These are phyloP conservation scores for Wiebesia pumilae DNA, from an alignment of 1,140 invertebrate species.

Conservation along the genomic window DNA sequence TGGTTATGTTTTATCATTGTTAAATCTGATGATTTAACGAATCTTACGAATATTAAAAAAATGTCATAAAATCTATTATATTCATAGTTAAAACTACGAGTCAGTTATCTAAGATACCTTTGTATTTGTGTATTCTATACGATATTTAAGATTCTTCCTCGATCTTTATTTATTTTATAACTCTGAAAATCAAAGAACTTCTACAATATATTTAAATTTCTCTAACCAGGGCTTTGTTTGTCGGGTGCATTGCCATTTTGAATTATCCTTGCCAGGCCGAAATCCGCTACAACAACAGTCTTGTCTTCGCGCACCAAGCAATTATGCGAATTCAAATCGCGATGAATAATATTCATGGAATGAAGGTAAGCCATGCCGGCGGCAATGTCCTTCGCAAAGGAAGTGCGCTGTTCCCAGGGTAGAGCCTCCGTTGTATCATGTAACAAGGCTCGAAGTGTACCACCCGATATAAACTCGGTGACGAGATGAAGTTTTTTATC, in stretches of 20 bases:
- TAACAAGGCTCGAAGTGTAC: slow-evolving; percentile 90
- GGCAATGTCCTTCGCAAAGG: slow-evolving; percentile 93
- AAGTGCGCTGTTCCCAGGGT: slow-evolving; percentile 88
- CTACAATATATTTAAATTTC: background rate
- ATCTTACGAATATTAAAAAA: background rate
- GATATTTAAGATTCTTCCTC: too few relatives aligned
- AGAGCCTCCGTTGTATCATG: slow-evolving; percentile 82
- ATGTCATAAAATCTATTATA: too few relatives aligned
- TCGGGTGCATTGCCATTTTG: slow-evolving; percentile 70
- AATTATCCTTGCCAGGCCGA: slow-evolving; percentile 93
- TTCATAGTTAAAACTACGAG: too few relatives aligned
- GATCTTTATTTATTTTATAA: too few relatives aligned
- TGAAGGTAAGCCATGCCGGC: slow-evolving; percentile 95
- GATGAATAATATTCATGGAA: slow-evolving; percentile 94
- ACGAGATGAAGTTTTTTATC: slow-evolving; percentile 93
- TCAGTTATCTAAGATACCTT: too few relatives aligned
- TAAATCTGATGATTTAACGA: too few relatives aligned
- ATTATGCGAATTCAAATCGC: slow-evolving; percentile 97
- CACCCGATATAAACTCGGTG: slow-evolving; percentile 93
- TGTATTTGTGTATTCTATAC: too few relatives aligned
- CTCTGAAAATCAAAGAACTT: too few relatives aligned
- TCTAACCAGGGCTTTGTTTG: slow-evolving; percentile 55
- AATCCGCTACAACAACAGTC: slow-evolving; percentile 95
- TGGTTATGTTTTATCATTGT: too few relatives aligned
- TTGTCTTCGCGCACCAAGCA: slow-evolving; percentile 93